Base-by-base conservation (phyloP, 2,797 vertebrate genomes). In the Poecilia picta region DNA sequence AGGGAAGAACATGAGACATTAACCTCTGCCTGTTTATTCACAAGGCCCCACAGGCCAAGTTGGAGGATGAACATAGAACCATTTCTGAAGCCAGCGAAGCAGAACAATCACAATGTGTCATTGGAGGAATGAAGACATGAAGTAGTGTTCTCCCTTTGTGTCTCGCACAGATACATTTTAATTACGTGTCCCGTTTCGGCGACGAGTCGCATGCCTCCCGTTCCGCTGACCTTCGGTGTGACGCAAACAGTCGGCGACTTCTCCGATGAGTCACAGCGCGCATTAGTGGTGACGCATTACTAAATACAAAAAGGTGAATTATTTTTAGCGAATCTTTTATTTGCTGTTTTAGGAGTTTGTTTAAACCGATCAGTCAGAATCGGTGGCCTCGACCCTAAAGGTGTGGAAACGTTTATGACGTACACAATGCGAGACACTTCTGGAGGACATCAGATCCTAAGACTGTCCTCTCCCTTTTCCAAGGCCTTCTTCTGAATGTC, bases 11-110 rank as follows among this genome's bases (percentile, higher is more conserved):
- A 92, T 86, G 90, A 92, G 90, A 92, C 91, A 87, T 89, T 93
- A 93, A 92, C 93, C 93, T 94, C 93, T 88, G 83, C 88, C 90
- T 92, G 90, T 93, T 94, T 92, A 93, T 92, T 92, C 93, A 89
- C 92, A 75, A 87, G 89, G 89, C 92, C 90, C 87, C 88, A 88
- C 79, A 89, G 93, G 91, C 93, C 91, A 88, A 89, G 88, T 84
- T 91, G 89, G 91, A 90, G 89, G 85, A 90, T 76, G 87, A 90
- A 85, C 90, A 89, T 77, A 83, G 87, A 90, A 87, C 86, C 88
- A 85, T 91, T 83, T 89, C 92, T 71, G 75, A 85, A 86, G 83
- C 89, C 74, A 59, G 86, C 64, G 71, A 85, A 83, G 92, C 79
- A 75, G 88, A 93, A 93, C 92, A 87, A 93, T 93, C 92, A 87